Conservation (phyloP, 1,140 invertebrate genomes). For the Philaenus spumarius region DNA sequence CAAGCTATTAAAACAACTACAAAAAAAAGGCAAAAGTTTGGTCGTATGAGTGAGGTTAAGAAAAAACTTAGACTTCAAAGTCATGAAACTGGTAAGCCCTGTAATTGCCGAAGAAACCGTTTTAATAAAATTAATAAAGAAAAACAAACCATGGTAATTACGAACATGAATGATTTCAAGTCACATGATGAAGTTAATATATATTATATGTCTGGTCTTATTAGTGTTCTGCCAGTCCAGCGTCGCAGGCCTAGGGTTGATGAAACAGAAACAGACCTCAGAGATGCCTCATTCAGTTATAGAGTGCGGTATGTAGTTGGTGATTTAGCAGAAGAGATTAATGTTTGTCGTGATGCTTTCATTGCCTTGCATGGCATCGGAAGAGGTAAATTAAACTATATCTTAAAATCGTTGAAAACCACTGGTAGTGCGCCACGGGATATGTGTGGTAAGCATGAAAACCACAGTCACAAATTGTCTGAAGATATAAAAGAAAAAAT, state of each 20-base stretch:
- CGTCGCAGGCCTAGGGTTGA: background rate
- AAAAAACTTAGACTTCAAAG: background rate
- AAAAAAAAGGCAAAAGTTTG: background rate
- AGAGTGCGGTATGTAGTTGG: background rate
- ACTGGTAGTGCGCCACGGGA: background rate
- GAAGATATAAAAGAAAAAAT: background rate
- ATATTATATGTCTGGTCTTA: background rate
- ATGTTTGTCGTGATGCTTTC: background rate
- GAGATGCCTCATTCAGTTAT: background rate
- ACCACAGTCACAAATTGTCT: background rate
- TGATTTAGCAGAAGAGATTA: background rate
- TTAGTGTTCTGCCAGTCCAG: background rate
- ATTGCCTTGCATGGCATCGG: background rate
- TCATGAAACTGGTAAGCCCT: background rate
- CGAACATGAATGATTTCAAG: background rate
- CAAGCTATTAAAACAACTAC: background rate
- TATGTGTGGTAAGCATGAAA: background rate
- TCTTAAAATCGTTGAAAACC: background rate
- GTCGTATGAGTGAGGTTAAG: background rate
- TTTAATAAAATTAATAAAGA: background rate
- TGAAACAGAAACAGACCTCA: background rate
- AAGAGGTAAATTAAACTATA: background rate
- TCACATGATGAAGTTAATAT: background rate
- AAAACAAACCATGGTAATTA: background rate
- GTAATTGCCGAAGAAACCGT: background rate